Percentiles rank a stretch among this genome's conserved stretches.
Evolutionary conservation across 2,113 vertebrate species (phyloP).

Genomic region (Atrichornis clamosus): DNA sequence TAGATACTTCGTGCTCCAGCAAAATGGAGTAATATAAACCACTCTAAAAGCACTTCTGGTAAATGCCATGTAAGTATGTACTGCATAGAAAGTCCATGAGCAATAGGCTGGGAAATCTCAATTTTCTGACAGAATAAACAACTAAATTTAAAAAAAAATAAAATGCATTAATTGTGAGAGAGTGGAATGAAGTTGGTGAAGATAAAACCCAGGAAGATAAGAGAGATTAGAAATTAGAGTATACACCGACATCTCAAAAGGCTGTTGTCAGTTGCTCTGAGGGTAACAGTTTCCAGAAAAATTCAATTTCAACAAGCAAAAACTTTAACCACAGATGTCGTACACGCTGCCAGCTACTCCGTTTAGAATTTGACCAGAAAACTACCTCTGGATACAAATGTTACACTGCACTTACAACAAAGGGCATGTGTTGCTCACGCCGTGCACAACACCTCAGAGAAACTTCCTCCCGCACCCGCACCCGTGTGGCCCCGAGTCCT

Average conservation of each 20-base stretch:
- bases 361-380: fast-evolving
- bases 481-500: not conserved
- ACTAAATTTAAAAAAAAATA: not conserved
- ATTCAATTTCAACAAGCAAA: not conserved
- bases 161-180: not conserved
- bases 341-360: fast-evolving
- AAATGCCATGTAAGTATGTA: not conserved
- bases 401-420: fast-evolving
- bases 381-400: fast-evolving
- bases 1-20: not conserved
- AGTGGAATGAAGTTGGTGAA: not conserved
- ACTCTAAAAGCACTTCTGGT: not conserved
- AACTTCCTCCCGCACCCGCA: not conserved
- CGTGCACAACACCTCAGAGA: fast-evolving
- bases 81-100: not conserved
- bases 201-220: not conserved
- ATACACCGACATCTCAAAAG: not conserved
- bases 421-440: not conserved
- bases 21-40: not conserved
- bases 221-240: not conserved
- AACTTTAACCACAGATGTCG: not conserved
- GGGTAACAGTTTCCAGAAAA: not conserved
- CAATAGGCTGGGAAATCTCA: not conserved
- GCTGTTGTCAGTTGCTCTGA: not conserved
- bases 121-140: not conserved